Percentiles rank a stretch among this genome's conserved stretches.
phyloP scores from a whole-genome alignment of 1,140 invertebrate species.

The Paraescarpia echinospica region DNA sequence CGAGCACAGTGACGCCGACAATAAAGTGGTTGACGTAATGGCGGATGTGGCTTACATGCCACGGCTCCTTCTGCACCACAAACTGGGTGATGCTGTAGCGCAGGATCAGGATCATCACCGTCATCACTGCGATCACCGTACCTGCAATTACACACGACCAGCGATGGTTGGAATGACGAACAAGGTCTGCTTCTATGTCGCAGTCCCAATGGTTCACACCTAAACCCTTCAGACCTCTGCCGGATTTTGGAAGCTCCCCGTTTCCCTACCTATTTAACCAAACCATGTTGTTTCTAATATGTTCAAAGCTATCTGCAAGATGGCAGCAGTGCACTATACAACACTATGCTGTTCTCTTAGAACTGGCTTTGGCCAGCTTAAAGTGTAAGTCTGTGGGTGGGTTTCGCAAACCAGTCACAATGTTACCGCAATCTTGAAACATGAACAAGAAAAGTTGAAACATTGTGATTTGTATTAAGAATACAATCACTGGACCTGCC shows the following conservation, averaged over 20 bases:
- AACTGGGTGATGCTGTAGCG: constrained; percentile 91
- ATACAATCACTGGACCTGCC: not conserved
- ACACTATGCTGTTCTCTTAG: too few species aligned
- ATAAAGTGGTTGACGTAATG: constrained; percentile 78
- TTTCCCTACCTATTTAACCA: too few species aligned
- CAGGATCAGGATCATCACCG: constrained; percentile 90
- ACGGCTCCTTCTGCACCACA: constrained; percentile 71
- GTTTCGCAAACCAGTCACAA: too few species aligned
- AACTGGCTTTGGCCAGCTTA: too few species aligned
- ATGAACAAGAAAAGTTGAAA: not conserved
- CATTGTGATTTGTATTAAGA: not conserved
- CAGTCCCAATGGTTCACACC: too few species aligned
- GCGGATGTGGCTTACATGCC: constrained; percentile 65
- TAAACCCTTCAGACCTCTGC: too few species aligned
- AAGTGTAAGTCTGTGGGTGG: too few species aligned
- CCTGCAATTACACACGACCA: constrained; percentile 56
- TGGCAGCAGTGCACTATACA: too few species aligned
- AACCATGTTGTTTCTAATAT: too few species aligned
- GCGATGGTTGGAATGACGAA: not conserved
- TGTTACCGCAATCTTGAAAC: too few species aligned
- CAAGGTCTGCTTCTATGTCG: not conserved
- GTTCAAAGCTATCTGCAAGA: too few species aligned
- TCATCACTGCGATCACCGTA: constrained; percentile 92
- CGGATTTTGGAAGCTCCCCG: too few species aligned
- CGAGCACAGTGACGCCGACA: constrained; percentile 97